Base-by-base conservation (phyloP, 2,797 vertebrate genomes). In the Muraenolepis orangiensis region DNA sequence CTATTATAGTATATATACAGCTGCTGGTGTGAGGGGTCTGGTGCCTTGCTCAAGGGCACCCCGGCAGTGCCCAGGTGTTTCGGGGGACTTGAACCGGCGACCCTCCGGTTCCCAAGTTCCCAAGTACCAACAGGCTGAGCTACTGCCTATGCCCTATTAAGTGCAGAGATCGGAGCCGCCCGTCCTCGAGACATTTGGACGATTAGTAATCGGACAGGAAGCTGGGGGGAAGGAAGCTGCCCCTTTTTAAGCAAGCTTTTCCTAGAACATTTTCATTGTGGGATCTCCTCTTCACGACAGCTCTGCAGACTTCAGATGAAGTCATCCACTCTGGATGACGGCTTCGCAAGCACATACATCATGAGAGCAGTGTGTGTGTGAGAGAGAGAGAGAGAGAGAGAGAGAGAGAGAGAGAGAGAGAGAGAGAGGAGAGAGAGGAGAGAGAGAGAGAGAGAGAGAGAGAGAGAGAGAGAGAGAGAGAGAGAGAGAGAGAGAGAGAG, bases 221-320 rank as follows among this genome's bases (percentile, higher is more conserved):
- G 6, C 76, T 72, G 14, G 75, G 30, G 32, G 69, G 85, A 1
- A 51, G 18, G 46, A 6, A 75, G 64, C 78, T 73, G 3, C 75
- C 72, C 71, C n/a, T n/a, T 80, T 66, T 68, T 61, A 76, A 71
- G 72, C 76, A 40, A 71, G 72, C 72, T 66, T 61, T 64, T 74
- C 31, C 67, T 29, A 23, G 32, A 68, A 73, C 32, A 3, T 51
- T 18, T n/a, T 72, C 81, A 78, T 80, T 81, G 78, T 85, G 77
- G 82, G 80, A 70, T 64, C 71, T 70, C 66, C 77, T 78, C 57
- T 78, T 74, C 69, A 30, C 26, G 14, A 71, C 73, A 32, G 78
- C 80, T 85, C 88, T 69, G 83, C 79, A 86, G 87, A 90, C 82
- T 91, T 92, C 77, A 85, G 84, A 90, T 92, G 86, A 89, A 90